Conservation (phyloP, 2,888 invertebrate species). For the Sesia bembeciformis region DNA sequence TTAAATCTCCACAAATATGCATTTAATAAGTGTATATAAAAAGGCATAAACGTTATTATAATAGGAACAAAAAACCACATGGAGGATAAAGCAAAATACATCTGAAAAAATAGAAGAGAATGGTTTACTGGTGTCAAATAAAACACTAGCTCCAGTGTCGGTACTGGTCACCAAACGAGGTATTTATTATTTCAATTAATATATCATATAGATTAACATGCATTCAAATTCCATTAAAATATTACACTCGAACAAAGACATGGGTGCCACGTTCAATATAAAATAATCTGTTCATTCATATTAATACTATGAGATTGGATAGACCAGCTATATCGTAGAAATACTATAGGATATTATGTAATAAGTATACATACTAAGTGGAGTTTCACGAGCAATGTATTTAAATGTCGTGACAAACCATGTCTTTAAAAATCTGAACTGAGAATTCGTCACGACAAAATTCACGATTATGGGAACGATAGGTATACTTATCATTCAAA, state of each 20-base stretch:
- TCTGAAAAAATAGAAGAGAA: no score
- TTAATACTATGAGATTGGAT: neutral
- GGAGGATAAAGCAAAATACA: no score
- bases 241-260: constrained; percentile 52
- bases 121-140: neutral
- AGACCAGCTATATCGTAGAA: neutral
- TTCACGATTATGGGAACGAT: neutral
- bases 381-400: neutral
- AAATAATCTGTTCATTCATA: neutral
- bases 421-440: constrained; percentile 19
- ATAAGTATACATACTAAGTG: neutral
- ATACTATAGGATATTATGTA: neutral
- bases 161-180: constrained; percentile 62
- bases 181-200: constrained; percentile 53
- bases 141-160: neutral
- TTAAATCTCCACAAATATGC: no score
- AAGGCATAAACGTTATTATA: no score
- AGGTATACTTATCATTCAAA: no score
- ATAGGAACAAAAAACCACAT: no score
- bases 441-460: constrained; percentile 31
- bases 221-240: constrained; percentile 71
- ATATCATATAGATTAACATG: constrained; percentile 69
- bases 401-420: constrained; percentile 32
- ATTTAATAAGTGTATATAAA: no score
- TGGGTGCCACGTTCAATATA: constrained; percentile 32